Evolutionary conservation across 2,797 vertebrate species (phyloP), one percentile per base, ranked within the genome.

Genomic region (Perodicticus potto): DNA sequence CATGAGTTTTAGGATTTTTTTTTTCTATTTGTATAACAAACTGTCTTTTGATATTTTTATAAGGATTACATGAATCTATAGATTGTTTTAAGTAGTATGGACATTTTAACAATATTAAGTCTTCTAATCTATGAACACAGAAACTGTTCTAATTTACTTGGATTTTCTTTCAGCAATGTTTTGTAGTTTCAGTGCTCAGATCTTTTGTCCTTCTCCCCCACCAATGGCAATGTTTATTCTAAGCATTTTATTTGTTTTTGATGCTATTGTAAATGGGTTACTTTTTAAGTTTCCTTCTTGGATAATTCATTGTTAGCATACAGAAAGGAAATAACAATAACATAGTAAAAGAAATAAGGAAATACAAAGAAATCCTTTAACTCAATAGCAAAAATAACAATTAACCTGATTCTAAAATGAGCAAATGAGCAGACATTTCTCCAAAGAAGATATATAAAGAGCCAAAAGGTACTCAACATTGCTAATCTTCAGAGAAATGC

Each of bases 221-320:
- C 32, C 65, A 67, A n/a, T 78, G 13, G 23, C 20, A 57, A 53
- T 61, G 74, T 88, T 59, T 70, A 83, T 55, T 53, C 32, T 85
- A 88, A 83, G 22, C 23, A 63, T 88, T 85, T 93, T 55, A 72
- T 84, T 88, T 19, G 49, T 53, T 95, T 83, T 45, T 89, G 4
- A 92, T 9, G 12, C 25, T 65, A 83, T 29, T 72, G 3, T 59
- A 84, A 72, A 37, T 45, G 7, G 61, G 43, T 43, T 6, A 5
- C 29, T 29, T 22, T 3, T 23, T 29, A 43, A 27, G 78, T 32
- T 61, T 78, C 45, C 61, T 80, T 55, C 23, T 73, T 85, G 9
- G 7, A 55, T 76, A 65, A 17, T 45, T 88, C 5, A 70, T 55
- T 37, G 14, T 32, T 55, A 55, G 19, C 57, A 0, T 27, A 32